Percentiles rank a stretch among this genome's conserved stretches.
Evolutionary conservation across 2,113 vertebrate genomes (phyloP).

Genomic region (Crotophaga sulcirostris): DNA sequence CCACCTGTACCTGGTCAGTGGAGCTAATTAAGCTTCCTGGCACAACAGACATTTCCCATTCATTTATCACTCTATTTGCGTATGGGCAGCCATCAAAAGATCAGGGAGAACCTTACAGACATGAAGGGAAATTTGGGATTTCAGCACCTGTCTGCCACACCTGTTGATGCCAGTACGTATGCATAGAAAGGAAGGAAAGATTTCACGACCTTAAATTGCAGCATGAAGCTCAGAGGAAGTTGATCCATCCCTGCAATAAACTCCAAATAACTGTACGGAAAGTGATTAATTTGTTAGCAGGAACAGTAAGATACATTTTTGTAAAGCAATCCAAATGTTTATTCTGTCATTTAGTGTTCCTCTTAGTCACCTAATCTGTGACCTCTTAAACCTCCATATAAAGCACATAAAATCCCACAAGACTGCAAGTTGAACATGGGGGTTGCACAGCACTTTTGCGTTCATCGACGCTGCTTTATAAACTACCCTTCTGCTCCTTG

Average conservation of each 20-base stretch:
- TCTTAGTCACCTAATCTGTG: background rate
- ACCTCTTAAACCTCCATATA: background rate
- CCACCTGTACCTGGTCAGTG: background rate
- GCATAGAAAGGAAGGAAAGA: background rate
- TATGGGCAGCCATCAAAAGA: background rate
- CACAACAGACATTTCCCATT: background rate
- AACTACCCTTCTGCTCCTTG: background rate
- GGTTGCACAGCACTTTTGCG: background rate
- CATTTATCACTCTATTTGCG: background rate
- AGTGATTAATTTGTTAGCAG: background rate
- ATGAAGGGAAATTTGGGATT: background rate
- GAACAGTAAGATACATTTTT: background rate
- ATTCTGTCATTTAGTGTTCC: background rate
- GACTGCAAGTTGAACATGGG: background rate
- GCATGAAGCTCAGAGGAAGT: background rate
- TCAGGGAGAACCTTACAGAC: background rate
- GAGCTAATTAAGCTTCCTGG: background rate
- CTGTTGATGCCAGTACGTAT: background rate
- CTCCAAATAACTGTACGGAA: background rate
- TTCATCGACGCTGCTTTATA: background rate
- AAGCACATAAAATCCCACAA: background rate
- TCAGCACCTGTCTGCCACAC: background rate
- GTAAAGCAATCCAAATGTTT: background rate
- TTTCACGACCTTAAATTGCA: background rate
- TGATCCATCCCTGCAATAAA: background rate